Conservation (phyloP, 2,113 vertebrate genomes). For the Corythoichthys intestinalis region DNA sequence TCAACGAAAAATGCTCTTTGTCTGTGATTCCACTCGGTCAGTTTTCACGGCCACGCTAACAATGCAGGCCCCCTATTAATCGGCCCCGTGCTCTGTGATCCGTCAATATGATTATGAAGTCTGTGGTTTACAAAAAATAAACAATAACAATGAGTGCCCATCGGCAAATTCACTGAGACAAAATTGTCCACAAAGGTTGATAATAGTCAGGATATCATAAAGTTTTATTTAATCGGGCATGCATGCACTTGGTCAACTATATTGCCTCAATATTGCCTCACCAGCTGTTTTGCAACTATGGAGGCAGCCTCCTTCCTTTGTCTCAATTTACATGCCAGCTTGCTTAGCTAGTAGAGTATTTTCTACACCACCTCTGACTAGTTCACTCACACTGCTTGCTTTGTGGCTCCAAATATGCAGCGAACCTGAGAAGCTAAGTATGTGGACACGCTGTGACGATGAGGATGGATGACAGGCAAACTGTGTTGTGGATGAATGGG, state of each 20-base stretch:
- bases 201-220: not conserved
- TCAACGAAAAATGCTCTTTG: no score
- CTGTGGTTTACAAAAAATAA: no score
- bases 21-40: no score
- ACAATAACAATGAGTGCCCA: no score
- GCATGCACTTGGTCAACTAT: slow-evolving; percentile 39
- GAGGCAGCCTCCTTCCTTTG: slow-evolving; percentile 73
- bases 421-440: slow-evolving; percentile 41
- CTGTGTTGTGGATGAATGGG: slow-evolving; percentile 61
- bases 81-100: no score
- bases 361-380: slow-evolving; percentile 69
- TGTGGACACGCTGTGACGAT: slow-evolving; percentile 29
- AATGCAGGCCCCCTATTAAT: no score
- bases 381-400: slow-evolving; percentile 54
- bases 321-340: slow-evolving; percentile 65
- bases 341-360: slow-evolving; percentile 68
- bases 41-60: no score
- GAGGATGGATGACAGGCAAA: slow-evolving; percentile 64
- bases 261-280: slow-evolving; percentile 57
- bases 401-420: slow-evolving; percentile 40
- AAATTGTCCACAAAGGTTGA: not conserved
- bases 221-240: not conserved
- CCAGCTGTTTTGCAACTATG: slow-evolving; percentile 70
- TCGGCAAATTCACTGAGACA: no score
- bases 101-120: no score